Percentiles rank a stretch among this genome's conserved stretches.
Evolutionary conservation across 2,113 vertebrate genomes (phyloP).

Genomic region (Pseudorectes ferrugineus): DNA sequence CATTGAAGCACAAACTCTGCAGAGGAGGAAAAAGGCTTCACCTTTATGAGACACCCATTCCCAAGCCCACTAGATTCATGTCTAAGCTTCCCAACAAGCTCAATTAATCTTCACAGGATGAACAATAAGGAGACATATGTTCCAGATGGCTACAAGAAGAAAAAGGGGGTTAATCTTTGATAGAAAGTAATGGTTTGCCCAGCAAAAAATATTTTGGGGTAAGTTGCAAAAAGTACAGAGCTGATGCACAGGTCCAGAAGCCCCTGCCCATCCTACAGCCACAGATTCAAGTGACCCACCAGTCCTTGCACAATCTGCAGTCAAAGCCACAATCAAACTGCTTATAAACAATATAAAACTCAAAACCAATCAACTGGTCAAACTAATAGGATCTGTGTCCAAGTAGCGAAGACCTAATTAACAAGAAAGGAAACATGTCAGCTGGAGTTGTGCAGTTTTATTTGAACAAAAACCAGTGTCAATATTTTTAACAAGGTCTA

Average conservation of each 20-base stretch:
- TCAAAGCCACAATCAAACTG: neutral
- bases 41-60: neutral
- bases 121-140: neutral
- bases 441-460: constrained; percentile 43
- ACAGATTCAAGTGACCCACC: neutral
- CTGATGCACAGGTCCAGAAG: neutral
- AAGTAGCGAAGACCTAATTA: neutral
- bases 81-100: neutral
- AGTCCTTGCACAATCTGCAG: neutral
- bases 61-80: neutral
- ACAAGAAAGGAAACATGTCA: neutral
- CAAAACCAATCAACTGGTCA: neutral
- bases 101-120: neutral
- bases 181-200: neutral
- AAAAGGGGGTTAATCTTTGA: neutral
- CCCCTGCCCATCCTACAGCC: neutral
- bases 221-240: neutral
- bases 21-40: neutral
- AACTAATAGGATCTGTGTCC: neutral
- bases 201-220: neutral
- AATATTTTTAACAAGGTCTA: constrained; percentile 40
- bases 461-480: constrained; percentile 47
- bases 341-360: neutral
- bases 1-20: neutral
- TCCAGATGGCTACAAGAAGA: neutral